These are phyloP conservation scores for Schizotus pectinicornis DNA, from an alignment of 2,888 invertebrate genomes.

Conservation along the genomic window DNA sequence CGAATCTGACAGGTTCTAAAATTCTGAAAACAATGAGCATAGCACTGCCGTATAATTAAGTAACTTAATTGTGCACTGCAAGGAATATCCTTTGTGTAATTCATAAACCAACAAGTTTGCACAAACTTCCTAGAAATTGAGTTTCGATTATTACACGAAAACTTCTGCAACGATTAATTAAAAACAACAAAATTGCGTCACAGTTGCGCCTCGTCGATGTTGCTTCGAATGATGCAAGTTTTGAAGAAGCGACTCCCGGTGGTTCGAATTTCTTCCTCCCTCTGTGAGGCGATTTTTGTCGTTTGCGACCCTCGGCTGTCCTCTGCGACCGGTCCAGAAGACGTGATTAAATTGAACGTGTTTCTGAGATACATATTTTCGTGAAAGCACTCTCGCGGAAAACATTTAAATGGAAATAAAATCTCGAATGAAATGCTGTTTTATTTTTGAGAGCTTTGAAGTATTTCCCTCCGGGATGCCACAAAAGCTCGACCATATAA, in stretches of 20 bases:
- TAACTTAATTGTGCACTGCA: conserved; percentile 6
- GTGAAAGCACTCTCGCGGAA: conserved; percentile 19
- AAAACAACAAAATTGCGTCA: not conserved
- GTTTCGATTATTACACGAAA: not conserved
- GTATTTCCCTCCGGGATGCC: conserved; percentile 42
- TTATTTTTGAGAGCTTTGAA: conserved; percentile 40
- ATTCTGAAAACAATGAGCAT: conserved; percentile 7
- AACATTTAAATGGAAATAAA: conserved; percentile 37
- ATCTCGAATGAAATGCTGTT: conserved; percentile 40
- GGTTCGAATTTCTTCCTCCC: too few relatives aligned
- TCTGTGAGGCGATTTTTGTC: not conserved
- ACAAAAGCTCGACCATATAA: conserved; percentile 41
- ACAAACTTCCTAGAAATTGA: conserved; percentile 18
- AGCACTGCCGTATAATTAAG: conserved; percentile 1
- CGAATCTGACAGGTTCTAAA: too few relatives aligned
- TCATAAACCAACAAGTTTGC: conserved; percentile 9
- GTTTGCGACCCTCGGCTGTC: not conserved
- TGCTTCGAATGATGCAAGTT: too few relatives aligned
- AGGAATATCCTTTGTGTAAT: conserved; percentile 6
- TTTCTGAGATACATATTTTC: conserved; percentile 24
- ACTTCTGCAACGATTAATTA: not conserved
- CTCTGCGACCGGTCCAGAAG: conserved; percentile 3
- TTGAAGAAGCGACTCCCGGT: too few relatives aligned
- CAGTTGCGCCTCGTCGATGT: too few relatives aligned
- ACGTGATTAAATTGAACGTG: conserved; percentile 23